Conservation (phyloP, 2,888 invertebrate species). For the Drosophila formosana region DNA sequence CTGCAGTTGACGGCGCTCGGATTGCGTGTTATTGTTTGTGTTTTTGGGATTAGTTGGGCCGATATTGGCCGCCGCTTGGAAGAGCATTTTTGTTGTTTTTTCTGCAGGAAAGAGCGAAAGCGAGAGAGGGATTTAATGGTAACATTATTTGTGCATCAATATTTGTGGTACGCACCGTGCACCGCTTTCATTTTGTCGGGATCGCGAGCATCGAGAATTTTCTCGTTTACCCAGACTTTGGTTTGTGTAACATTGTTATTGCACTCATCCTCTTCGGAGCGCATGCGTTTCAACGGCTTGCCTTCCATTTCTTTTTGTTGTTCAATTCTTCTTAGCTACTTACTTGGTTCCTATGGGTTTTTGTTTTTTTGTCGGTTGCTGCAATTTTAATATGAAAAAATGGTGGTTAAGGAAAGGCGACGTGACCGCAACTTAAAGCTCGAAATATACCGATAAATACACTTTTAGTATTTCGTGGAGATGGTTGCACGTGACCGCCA, state of each 20-base stretch:
- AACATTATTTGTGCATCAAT: background rate
- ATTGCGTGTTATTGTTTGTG: background rate
- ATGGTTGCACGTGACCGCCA: background rate
- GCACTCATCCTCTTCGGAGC: constrained; percentile 61
- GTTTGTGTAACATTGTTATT: constrained; percentile 65
- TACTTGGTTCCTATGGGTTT: no score
- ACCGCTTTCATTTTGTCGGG: constrained; percentile 73
- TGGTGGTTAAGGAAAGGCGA: background rate
- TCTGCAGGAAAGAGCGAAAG: constrained; percentile 42
- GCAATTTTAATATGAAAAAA: constrained; percentile 3
- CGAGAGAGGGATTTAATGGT: background rate
- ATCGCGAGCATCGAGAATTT: constrained; percentile 61
- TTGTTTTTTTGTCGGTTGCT: constrained; percentile 5
- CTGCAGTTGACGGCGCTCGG: background rate
- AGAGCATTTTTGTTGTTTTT: constrained; percentile 73
- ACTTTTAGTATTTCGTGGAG: background rate
- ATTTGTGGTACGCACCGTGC: constrained; percentile 63
- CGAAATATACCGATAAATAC: background rate
- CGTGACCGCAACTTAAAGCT: background rate
- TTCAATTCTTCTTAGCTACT: background rate
- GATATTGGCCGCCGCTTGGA: constrained; percentile 60
- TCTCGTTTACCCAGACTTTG: constrained; percentile 74
- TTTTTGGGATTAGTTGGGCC: constrained; percentile 7
- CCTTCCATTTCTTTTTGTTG: constrained; percentile 31
- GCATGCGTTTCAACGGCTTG: constrained; percentile 53